A percentile compares a stretch with the other conserved stretches of the same genome.
Evolutionary conservation across 2,888 invertebrate genomes (phyloP).

Genomic region (Zeuzera pyrina): DNA sequence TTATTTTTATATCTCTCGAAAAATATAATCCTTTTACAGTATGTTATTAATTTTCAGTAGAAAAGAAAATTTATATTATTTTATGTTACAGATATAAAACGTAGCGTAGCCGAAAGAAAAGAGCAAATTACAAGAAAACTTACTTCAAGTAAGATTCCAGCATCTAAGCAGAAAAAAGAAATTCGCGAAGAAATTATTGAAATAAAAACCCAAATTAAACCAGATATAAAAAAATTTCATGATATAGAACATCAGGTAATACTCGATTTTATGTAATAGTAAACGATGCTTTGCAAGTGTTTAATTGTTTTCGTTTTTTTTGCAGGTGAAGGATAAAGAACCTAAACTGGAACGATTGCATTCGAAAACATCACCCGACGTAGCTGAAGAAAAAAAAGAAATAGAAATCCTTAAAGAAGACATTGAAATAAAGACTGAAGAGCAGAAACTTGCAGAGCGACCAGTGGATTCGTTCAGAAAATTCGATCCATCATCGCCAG

Average conservation of each 20-base stretch:
- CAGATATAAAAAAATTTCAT: constrained; percentile 67
- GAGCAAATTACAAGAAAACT: constrained; percentile 83
- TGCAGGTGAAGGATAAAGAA: constrained; percentile 51
- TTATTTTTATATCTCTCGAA: too few species aligned
- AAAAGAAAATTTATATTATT: too few species aligned
- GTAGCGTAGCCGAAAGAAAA: constrained; percentile 83
- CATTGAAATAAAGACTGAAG: constrained; percentile 38
- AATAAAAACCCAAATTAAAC: constrained; percentile 78
- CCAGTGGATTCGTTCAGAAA: constrained; percentile 57
- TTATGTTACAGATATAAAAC: constrained; percentile 70
- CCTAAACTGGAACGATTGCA: constrained; percentile 51
- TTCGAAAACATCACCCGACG: constrained; percentile 55
- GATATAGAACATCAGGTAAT: constrained; percentile 64
- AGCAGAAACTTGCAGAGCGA: constrained; percentile 40
- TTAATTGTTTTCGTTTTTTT: not conserved
- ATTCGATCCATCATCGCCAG: constrained; percentile 60
- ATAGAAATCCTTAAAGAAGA: constrained; percentile 29
- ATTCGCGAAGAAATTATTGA: constrained; percentile 81
- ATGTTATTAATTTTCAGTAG: not conserved
- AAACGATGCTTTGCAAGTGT: not conserved
- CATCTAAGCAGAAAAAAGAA: constrained; percentile 82
- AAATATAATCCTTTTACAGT: too few species aligned
- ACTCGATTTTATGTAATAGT: constrained; percentile 11
- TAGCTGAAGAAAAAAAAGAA: constrained; percentile 41
- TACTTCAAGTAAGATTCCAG: constrained; percentile 80